Conservation (phyloP, 2,113 vertebrate genomes). For the Forbesichthys agassizii region DNA sequence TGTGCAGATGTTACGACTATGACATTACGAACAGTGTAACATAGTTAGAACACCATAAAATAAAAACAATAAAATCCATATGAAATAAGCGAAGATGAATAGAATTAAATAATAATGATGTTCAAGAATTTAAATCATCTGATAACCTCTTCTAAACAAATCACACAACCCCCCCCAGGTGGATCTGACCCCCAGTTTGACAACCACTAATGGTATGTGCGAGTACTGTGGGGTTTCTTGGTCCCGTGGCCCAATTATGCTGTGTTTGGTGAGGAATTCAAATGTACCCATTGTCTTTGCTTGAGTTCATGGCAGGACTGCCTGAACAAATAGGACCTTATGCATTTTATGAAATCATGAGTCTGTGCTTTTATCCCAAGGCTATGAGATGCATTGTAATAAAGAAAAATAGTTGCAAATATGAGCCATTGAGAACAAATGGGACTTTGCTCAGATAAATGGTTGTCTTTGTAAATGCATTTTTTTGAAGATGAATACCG, state of each 20-base stretch:
- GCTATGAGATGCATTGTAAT: conserved; percentile 56
- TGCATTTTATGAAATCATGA: conserved; percentile 59
- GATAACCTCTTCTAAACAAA: no score
- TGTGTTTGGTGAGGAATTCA: conserved; percentile 33
- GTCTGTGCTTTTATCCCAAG: conserved; percentile 50
- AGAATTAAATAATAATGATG: no score
- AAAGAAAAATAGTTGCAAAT: conserved; percentile 29
- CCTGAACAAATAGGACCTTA: conserved; percentile 59
- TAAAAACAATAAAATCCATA: no score
- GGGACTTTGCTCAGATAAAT: conserved; percentile 46
- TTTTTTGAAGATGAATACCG: background rate
- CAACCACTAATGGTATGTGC: background rate
- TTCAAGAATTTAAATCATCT: no score
- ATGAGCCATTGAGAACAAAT: conserved; percentile 43
- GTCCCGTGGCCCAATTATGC: background rate
- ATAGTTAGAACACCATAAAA: no score
- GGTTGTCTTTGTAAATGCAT: background rate
- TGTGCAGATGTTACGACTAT: no score
- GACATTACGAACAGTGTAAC: no score
- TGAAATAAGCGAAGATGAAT: no score
- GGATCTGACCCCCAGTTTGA: no score
- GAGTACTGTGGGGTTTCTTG: background rate
- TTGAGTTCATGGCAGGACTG: conserved; percentile 55
- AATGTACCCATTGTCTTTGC: conserved; percentile 49
- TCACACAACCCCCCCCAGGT: no score